These are phyloP conservation scores for Tanypteryx hageni DNA, from an alignment of 2,888 invertebrate species.

Conservation along the genomic window DNA sequence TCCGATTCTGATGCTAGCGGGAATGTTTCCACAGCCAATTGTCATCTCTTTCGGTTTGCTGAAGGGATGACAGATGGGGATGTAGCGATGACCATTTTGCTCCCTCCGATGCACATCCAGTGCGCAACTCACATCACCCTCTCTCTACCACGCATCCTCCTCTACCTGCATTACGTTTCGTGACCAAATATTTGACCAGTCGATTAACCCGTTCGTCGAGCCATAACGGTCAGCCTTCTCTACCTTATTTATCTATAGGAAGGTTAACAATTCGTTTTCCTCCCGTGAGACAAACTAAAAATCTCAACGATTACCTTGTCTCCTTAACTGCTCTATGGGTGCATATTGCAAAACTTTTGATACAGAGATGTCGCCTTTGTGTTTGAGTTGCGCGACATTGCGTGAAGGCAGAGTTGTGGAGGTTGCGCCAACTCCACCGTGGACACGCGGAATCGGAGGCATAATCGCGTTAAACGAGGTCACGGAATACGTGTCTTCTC, in stretches of 20 bases:
- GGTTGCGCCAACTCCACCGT: not conserved
- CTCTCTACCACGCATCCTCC: not conserved
- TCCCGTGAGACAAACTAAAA: too few relatives aligned
- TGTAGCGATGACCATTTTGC: not conserved
- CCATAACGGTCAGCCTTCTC: not conserved
- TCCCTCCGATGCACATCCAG: not conserved
- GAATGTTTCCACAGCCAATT: slow-evolving; percentile 24
- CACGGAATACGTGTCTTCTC: not conserved
- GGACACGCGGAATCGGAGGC: not conserved
- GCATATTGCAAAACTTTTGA: too few relatives aligned
- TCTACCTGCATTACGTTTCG: not conserved
- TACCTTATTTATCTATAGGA: not conserved
- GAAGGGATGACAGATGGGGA: not conserved
- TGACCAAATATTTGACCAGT: not conserved
- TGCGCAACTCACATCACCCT: not conserved
- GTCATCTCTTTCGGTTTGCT: slow-evolving; percentile 28
- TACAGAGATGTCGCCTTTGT: too few relatives aligned
- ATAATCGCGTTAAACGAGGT: not conserved
- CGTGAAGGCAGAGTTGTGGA: too few relatives aligned
- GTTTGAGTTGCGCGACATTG: too few relatives aligned
- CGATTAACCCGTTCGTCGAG: not conserved
- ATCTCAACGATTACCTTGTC: too few relatives aligned
- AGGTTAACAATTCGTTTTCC: not conserved
- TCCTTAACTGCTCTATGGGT: too few relatives aligned
- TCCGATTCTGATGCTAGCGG: not conserved